Percentiles rank a stretch among this genome's conserved stretches.
Evolutionary conservation across 2,113 vertebrate species (phyloP).

Genomic region (Petroica traversi): DNA sequence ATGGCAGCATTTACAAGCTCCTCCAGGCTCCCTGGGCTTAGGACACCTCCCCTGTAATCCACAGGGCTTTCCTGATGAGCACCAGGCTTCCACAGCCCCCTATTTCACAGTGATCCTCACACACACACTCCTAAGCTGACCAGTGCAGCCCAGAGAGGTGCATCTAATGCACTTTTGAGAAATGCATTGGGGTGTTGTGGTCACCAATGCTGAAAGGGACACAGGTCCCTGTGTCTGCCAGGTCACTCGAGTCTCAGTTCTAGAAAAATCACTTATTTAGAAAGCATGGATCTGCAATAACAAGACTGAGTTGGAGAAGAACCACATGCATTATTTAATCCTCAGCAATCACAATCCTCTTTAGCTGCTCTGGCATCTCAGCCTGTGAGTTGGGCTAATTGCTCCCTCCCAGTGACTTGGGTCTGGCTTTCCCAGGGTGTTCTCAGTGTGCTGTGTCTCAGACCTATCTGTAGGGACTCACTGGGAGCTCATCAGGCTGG

Average conservation of each 20-base stretch:
- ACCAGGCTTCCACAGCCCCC: not conserved
- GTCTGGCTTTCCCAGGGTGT: not conserved
- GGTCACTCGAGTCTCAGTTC: not conserved
- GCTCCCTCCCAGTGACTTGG: not conserved
- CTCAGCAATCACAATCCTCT: not conserved
- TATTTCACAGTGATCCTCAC: not conserved
- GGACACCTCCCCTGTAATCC: not conserved
- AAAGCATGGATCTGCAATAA: not conserved
- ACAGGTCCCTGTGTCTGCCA: not conserved
- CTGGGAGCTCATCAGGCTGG: not conserved
- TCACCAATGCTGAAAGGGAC: not conserved
- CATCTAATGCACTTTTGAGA: not conserved
- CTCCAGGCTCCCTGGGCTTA: not conserved
- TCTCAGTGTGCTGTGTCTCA: not conserved
- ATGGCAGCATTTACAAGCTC: not conserved
- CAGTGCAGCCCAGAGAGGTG: not conserved
- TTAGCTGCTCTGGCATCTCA: not conserved
- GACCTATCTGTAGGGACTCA: not conserved
- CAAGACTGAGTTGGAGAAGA: not conserved
- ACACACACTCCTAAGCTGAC: accelerated
- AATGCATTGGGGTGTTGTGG: not conserved
- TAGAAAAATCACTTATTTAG: not conserved
- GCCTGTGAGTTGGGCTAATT: not conserved
- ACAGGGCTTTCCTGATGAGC: not conserved
- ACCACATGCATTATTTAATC: not conserved